Conservation (phyloP, 2,113 vertebrate species). For the Cranoglanis bouderius region DNA sequence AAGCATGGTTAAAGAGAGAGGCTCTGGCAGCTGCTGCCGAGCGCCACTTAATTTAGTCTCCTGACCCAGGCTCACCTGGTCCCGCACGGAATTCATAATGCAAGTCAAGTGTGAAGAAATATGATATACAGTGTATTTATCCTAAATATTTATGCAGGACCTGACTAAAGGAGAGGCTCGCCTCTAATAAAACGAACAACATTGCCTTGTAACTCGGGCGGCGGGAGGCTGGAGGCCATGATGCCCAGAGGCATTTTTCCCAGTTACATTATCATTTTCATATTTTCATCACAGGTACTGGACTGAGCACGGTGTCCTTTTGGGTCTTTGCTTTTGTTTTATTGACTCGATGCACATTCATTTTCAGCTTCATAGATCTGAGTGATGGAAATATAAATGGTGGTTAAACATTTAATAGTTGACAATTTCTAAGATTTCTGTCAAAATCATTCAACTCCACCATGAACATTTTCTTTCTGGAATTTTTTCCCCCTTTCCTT, state of each 20-base stretch:
- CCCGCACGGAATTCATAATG: constrained; percentile 95
- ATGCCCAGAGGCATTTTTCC: constrained; percentile 70
- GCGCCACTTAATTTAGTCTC: constrained; percentile 93
- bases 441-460: neutral
- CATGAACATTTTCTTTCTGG: neutral
- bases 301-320: constrained; percentile 52
- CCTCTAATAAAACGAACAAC: constrained; percentile 76
- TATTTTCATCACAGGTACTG: constrained; percentile 66
- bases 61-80: constrained; percentile 97
- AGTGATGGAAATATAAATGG: neutral
- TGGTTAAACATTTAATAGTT: neutral
- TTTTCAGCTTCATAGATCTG: constrained; percentile 28
- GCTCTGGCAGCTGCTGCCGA: constrained; percentile 94
- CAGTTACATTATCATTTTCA: constrained; percentile 74
- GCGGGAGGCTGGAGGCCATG: constrained; percentile 63
- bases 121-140: constrained; percentile 98
- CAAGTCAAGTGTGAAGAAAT: constrained; percentile 97
- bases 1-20: constrained; percentile 97
- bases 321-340: neutral
- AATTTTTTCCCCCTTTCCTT: neutral
- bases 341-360: neutral
- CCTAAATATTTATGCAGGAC: constrained; percentile 93
- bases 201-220: constrained; percentile 72
- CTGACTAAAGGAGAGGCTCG: constrained; percentile 85
- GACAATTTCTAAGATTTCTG: neutral